Percentiles rank a stretch among this genome's conserved stretches.
Evolutionary conservation across 2,888 invertebrate species (phyloP).

Genomic region (Suillia variegata): DNA sequence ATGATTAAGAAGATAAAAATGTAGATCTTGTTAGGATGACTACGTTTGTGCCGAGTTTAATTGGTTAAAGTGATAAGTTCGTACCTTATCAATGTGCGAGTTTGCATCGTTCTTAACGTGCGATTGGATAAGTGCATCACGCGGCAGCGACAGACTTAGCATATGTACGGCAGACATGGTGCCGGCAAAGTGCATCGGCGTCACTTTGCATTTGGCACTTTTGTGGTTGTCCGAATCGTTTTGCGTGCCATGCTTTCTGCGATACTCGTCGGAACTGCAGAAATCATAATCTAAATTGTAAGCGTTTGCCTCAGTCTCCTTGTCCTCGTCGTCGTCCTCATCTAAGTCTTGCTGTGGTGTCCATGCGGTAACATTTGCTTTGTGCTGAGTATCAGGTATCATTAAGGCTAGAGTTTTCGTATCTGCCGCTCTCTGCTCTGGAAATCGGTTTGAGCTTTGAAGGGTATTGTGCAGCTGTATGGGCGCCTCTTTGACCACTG

Average conservation of each 20-base stretch:
- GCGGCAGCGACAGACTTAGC: slow-evolving; percentile 77
- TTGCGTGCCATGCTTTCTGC: no score
- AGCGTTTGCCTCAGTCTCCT: slow-evolving; percentile 23
- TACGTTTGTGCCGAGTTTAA: no score
- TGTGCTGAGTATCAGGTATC: background rate
- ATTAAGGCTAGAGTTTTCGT: no score
- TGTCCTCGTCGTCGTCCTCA: slow-evolving; percentile 63
- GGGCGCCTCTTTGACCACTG: no score
- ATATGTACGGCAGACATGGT: slow-evolving; percentile 65
- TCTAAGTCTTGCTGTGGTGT: slow-evolving; percentile 87
- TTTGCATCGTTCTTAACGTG: no score
- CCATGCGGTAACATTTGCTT: slow-evolving; percentile 64
- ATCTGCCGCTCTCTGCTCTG: slow-evolving; percentile 12
- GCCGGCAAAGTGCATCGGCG: background rate
- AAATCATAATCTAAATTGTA: slow-evolving; percentile 30
- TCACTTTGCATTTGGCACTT: background rate
- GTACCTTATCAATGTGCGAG: no score
- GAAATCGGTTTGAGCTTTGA: slow-evolving; percentile 11
- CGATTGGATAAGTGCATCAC: slow-evolving; percentile 66
- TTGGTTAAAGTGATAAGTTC: no score
- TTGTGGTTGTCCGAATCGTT: background rate
- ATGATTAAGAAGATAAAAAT: no score
- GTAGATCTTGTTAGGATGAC: no score
- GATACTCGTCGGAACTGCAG: slow-evolving; percentile 53
- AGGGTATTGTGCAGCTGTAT: slow-evolving; percentile 11